Base-by-base conservation (phyloP, 2,888 invertebrate species). In the Reticulitermes lucifugus region DNA sequence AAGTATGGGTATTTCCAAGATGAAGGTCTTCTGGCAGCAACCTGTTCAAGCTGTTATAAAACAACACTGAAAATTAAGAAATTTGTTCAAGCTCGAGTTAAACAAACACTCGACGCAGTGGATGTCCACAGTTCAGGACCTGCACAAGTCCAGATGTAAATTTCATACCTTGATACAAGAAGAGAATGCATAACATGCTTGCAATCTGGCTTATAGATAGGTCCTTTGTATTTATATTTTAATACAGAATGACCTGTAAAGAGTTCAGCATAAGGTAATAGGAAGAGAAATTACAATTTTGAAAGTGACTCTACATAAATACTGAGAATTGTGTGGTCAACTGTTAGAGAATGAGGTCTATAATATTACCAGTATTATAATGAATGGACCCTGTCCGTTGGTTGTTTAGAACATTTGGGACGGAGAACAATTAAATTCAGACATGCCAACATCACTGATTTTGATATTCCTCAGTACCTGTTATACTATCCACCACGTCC, bases 11-110 rank as follows among this genome's bases (percentile, higher is more conserved):
- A 77, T 21, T 5, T 46, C 21, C n/a, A 35, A 51, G 10, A 3
- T 14, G 14, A n/a, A 9, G 46, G 46, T 77, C 77, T n/a, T n/a
- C 41, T 22, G 77, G 77, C 77, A 77, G 77, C 77, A 43, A 21
- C 12, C 55, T 55, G 4, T 12, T 55, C 55, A 18, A 55, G 14
- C 18, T 5, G 1, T 55, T 55, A 18, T 55, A 55, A 55, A 55
- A 55, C 14, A 55, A 55, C 7, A 55, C 14, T 55, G 55, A 12
- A 55, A 55, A 12, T 14, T 55, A 55, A 5, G 55, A 55, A 55
- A 55, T 18, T 2, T 55, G 18, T 55, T 55, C 18, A 55, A 55
- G 55, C 55, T 55, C 55, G 14, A 55, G 55, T 55, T 55, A 55
- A 55, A 55, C 9, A 55, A 9, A 55, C 55, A 55, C 14, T 18